Base-by-base conservation (phyloP, 2,888 invertebrate species). In the Scelioninae gen. 1 region DNA sequence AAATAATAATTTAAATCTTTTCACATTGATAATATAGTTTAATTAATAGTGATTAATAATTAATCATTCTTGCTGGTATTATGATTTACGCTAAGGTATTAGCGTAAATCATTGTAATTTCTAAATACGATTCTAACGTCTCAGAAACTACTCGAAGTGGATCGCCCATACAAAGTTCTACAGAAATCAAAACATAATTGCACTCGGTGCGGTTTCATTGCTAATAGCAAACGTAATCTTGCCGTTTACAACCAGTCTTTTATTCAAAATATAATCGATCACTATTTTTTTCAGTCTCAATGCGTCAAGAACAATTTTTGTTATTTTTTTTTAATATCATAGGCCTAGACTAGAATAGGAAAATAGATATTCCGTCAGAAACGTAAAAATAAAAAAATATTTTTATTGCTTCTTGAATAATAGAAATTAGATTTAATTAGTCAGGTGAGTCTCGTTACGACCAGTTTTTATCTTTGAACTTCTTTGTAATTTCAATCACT, bases 201-300 rank as follows among this genome's bases (percentile, higher is more conserved):
- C 49, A 9, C 49, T 5, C 10, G 23, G 49, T 49, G 49, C 23
- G 86, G 88, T 88, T 90, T 90, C 89, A 89, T 90, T 90, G 90
- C 89, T 89, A 90, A 89, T 89, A 88, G 89, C 86, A 89, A 87
- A 88, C 85, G 88, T 86, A 88, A 90, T 89, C 87, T 87, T 87
- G 74, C 63, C 47, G 84, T 86, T 87, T 87, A 89, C 85, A 86
- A 88, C 84, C 85, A 23, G 23, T 29, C 23, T 49, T 10, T 23
- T 5, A 11, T 23, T 23, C 49, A 29, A 49, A 10, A 4, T 11
- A 29, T 23, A 23, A 49, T 49, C 10, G 5, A 49, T 49, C 49
- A 49, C 10, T 5, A 49, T 13, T 49, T 49, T 49, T 49, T 23
- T 11, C 29, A 9, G 3, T 49, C 11, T 1, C n/a, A 9, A 5